Conservation (phyloP, 2,888 invertebrate species). For the Aporophyla lueneburgensis region DNA sequence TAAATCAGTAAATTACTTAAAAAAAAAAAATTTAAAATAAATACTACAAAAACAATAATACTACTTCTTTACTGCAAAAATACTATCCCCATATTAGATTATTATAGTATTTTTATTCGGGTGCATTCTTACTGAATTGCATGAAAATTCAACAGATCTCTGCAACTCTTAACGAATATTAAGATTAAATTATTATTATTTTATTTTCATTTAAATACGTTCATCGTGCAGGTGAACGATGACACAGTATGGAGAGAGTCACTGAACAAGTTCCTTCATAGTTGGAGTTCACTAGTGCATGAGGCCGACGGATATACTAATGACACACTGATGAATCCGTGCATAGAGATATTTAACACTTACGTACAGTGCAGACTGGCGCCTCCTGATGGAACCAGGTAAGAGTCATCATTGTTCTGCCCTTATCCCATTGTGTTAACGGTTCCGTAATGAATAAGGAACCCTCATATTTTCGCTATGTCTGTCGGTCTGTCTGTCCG, state of each 20-base stretch:
- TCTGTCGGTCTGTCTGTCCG: not conserved
- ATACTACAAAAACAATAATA: no score
- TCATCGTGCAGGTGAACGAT: constrained; percentile 79
- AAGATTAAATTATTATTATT: not conserved
- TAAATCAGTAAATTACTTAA: not conserved
- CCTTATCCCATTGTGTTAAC: not conserved
- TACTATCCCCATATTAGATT: no score
- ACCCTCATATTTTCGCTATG: not conserved
- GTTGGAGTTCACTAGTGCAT: constrained; percentile 87
- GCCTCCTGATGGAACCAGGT: constrained; percentile 94
- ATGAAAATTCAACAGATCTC: not conserved
- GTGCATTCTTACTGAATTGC: not conserved
- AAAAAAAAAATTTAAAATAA: no score
- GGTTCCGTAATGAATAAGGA: no score
- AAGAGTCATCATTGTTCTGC: constrained; percentile 15
- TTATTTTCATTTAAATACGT: not conserved
- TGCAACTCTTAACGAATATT: no score
- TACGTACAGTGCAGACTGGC: constrained; percentile 95
- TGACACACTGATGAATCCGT: constrained; percentile 83
- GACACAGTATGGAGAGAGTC: constrained; percentile 88
- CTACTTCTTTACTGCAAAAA: no score
- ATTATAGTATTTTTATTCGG: not conserved
- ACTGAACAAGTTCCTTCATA: constrained; percentile 87
- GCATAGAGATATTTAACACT: constrained; percentile 93
- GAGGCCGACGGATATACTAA: constrained; percentile 83